Evolutionary conservation across 2,113 vertebrate species (phyloP).

Genomic region (Ceyx margarethae): DNA sequence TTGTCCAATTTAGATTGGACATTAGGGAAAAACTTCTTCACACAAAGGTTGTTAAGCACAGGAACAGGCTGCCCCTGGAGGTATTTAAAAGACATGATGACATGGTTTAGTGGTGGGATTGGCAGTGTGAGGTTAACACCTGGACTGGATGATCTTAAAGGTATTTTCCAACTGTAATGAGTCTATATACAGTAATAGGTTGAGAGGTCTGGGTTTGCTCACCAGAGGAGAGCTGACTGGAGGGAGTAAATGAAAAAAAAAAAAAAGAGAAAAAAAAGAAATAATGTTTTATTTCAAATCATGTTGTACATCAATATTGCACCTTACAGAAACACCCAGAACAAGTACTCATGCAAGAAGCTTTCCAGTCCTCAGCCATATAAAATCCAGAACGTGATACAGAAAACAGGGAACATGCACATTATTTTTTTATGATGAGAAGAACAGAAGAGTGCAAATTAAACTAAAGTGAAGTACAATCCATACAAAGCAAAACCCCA

Average conservation of each 20-base stretch:
- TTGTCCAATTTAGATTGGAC: no score
- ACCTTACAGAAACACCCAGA: neutral
- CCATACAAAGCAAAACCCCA: neutral
- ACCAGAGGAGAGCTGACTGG: neutral
- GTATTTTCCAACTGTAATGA: no score
- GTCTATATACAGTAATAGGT: neutral
- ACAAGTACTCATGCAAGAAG: neutral
- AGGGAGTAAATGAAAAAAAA: neutral
- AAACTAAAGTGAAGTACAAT: neutral
- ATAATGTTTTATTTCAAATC: conserved; percentile 23
- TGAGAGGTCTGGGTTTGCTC: neutral
- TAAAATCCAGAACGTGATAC: neutral
- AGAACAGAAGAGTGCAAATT: neutral
- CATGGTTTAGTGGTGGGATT: no score
- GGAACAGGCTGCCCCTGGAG: no score
- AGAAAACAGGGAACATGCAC: neutral
- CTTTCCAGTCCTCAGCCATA: neutral
- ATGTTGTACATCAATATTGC: neutral
- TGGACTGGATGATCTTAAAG: no score
- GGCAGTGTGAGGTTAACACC: no score
- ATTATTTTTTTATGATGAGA: neutral
- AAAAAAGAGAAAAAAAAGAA: neutral
- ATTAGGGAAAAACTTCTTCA: no score
- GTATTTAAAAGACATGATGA: no score
- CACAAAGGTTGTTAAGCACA: no score